Evolutionary conservation across 2,888 invertebrate genomes (phyloP).

Genomic region (Drosophila imparisetae): DNA sequence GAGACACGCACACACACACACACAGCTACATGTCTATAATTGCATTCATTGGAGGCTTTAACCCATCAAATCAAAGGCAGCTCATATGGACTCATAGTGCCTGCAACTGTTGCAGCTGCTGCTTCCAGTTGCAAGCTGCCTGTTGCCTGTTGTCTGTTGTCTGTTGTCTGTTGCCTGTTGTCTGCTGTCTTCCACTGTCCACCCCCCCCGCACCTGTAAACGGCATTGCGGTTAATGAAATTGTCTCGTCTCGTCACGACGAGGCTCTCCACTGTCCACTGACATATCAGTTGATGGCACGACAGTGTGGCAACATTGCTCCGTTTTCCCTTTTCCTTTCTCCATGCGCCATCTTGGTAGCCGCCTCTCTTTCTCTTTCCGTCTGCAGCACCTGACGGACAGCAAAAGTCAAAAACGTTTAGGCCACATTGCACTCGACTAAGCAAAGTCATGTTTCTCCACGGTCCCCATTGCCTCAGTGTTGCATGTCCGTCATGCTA

Average conservation of each 20-base stretch:
- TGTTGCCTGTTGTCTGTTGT: background rate
- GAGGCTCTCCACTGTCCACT: constrained; percentile 25
- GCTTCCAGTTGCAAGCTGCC: background rate
- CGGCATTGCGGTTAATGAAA: constrained; percentile 64
- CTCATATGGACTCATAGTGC: constrained; percentile 48
- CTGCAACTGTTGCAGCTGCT: background rate
- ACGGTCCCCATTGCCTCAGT: background rate
- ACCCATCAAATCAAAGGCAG: constrained; percentile 68
- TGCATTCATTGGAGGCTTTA: constrained; percentile 15
- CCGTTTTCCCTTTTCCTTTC: background rate
- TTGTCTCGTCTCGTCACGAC: constrained; percentile 44
- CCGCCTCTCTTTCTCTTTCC: background rate
- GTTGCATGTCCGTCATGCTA: background rate
- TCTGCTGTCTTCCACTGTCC: constrained; percentile 4
- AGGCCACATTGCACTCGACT: constrained; percentile 58
- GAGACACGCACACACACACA: background rate
- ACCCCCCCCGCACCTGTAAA: constrained; percentile 22
- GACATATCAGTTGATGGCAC: constrained; percentile 40
- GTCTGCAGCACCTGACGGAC: constrained; percentile 7
- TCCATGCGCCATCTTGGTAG: constrained; percentile 12
- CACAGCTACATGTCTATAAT: background rate
- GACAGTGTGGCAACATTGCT: constrained; percentile 29
- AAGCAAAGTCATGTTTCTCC: constrained; percentile 45
- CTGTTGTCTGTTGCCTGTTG: background rate
- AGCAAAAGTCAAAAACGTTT: constrained; percentile 61